These are phyloP conservation scores for Sphinx pinastri DNA, from an alignment of 2,888 invertebrate genomes.

Conservation along the genomic window DNA sequence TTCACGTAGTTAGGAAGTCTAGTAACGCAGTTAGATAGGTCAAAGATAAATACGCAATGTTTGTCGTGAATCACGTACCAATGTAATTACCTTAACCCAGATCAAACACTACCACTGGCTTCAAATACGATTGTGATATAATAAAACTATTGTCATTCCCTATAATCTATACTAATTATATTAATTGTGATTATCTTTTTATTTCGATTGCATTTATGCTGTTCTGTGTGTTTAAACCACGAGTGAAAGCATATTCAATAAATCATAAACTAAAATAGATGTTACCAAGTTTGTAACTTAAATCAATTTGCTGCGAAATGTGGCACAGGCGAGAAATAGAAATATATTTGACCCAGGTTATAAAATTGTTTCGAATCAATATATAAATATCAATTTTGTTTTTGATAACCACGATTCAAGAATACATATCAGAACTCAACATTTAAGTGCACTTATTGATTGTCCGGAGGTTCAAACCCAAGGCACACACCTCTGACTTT, in stretches of 20 bases:
- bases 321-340: too few species aligned
- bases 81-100: slow-evolving; percentile 16
- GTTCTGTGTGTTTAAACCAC: background rate
- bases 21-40: slow-evolving; percentile 8
- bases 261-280: too few species aligned
- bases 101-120: background rate
- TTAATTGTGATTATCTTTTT: background rate
- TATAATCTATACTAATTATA: background rate
- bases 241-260: background rate
- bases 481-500: too few species aligned
- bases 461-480: too few species aligned
- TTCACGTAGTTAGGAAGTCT: slow-evolving; percentile 19
- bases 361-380: too few species aligned
- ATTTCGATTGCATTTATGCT: background rate
- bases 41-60: slow-evolving; percentile 9
- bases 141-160: background rate
- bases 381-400: too few species aligned
- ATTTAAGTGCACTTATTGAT: too few species aligned
- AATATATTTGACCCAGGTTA: too few species aligned
- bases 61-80: slow-evolving; percentile 9
- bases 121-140: background rate
- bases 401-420: too few species aligned
- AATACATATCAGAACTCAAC: too few species aligned
- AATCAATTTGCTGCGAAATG: too few species aligned
- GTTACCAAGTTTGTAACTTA: too few species aligned